These are phyloP conservation scores for Tenthredo amoena DNA, from an alignment of 2,888 invertebrate genomes.

Conservation along the genomic window DNA sequence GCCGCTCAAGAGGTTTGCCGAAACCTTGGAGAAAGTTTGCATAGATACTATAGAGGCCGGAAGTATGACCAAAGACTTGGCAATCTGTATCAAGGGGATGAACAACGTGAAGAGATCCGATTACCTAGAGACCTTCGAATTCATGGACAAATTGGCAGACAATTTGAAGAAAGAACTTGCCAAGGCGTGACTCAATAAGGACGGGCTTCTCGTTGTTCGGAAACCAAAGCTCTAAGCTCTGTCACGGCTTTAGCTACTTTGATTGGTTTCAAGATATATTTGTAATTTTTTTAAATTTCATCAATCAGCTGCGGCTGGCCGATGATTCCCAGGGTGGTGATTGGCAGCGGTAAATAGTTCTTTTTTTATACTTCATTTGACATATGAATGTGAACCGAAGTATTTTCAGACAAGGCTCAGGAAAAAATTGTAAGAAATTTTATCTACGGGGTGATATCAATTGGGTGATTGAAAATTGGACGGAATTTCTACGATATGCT, in stretches of 20 bases:
- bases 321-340: background rate
- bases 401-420: background rate
- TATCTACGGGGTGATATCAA: no score
- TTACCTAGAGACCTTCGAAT: constrained; percentile 98
- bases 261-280: constrained; percentile 13
- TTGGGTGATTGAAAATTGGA: background rate
- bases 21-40: constrained; percentile 93
- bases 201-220: background rate
- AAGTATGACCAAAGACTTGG: constrained; percentile 98
- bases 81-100: constrained; percentile 98
- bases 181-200: constrained; percentile 78
- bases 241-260: background rate
- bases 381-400: background rate
- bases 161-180: constrained; percentile 86
- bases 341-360: constrained; percentile 6
- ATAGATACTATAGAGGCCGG: constrained; percentile 97
- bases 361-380: constrained; percentile 14
- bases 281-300: background rate
- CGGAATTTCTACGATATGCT: background rate
- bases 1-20: constrained; percentile 88
- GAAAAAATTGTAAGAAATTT: background rate
- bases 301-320: background rate
- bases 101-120: constrained; percentile 87
- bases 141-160: constrained; percentile 96
- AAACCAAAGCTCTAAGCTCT: constrained; percentile 28